Percentiles rank a stretch among this genome's conserved stretches.
phyloP scores from a whole-genome alignment of 2,888 invertebrate species.

The Phorcus lineatus region DNA sequence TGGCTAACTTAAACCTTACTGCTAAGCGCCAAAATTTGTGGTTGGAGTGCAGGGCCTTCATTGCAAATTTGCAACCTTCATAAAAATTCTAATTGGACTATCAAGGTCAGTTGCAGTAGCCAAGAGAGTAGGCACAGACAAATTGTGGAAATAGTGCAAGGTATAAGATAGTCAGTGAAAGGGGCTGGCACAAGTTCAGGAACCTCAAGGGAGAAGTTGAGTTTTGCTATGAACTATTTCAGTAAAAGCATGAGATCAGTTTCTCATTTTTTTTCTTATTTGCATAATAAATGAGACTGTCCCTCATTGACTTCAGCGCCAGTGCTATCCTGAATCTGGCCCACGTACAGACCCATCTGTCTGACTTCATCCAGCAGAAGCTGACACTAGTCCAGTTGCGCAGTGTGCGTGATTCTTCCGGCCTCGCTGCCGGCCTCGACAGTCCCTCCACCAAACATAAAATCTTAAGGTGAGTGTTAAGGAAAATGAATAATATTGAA shows the following conservation, averaged over 20 bases:
- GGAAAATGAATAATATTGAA: too few relatives aligned
- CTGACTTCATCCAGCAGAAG: slow-evolving; percentile 64
- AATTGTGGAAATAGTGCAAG: too few relatives aligned
- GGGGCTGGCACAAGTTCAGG: too few relatives aligned
- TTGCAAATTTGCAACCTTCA: too few relatives aligned
- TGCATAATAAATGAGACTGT: neutral
- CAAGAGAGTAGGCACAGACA: too few relatives aligned
- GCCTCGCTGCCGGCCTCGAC: neutral
- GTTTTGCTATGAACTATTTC: neutral
- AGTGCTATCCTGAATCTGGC: slow-evolving; percentile 66
- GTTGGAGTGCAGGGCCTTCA: too few relatives aligned
- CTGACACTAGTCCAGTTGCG: slow-evolving; percentile 54
- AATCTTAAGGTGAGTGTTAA: neutral
- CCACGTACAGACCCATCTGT: slow-evolving; percentile 64
- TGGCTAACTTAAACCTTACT: too few relatives aligned
- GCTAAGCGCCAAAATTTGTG: too few relatives aligned
- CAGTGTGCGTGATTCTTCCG: neutral
- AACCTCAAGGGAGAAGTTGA: too few relatives aligned
- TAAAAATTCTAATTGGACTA: too few relatives aligned
- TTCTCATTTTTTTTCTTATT: neutral
- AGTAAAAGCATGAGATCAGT: neutral
- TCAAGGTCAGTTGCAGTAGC: too few relatives aligned
- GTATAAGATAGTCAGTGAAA: too few relatives aligned
- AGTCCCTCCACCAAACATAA: neutral
- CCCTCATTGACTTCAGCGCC: slow-evolving; percentile 55